Base-by-base conservation (phyloP, 2,113 vertebrate species). In the Grus americana region DNA sequence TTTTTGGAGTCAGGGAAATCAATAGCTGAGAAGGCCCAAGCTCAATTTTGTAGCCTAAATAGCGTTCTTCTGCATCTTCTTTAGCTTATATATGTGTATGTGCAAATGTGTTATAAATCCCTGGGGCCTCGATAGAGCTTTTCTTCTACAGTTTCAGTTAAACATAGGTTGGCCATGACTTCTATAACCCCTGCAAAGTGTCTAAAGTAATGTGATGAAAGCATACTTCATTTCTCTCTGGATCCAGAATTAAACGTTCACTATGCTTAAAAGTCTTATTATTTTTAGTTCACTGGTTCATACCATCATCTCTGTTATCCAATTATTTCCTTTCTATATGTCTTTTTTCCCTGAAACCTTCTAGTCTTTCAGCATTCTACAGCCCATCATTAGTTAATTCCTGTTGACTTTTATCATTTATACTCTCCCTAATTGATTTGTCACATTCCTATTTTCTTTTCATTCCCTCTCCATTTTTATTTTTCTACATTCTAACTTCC, bases 381-480 rank as follows among this genome's bases (percentile, higher is more conserved):
- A 79, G 52, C 38, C 68, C 14, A 38, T 94, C 29, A 8, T 87
- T 95, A 87, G 76, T 89, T 94, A 91, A 96, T 79, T 96, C 42
- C 44, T 79, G 50, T 85, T 94, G 83, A 92, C 91, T 93, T 92
- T 94, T 86, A 76, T 91, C 75, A 93, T 94, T 90, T 88, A 23
- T 71, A 68, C 11, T 88, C 42, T 74, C 55, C 42, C 34, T 86
- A 93, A 96, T 86, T 80, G 68, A 68, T 86, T 83, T 88, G 87
- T 94, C 79, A 88, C 55, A 74, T 90, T 62, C 63, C 76, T 83
- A 47, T 95, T 88, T 71, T 90, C 86, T 95, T 66, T 94, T 97
- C 73, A 86, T 58, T 65, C 63, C 24, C 44, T 34, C 95, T 89
- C 50, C 79, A 65, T 59, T 76, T 86, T 86, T 74, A 81, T 91